Conservation (phyloP, 1,140 invertebrate genomes). For the Aphaenogaster rudis region DNA sequence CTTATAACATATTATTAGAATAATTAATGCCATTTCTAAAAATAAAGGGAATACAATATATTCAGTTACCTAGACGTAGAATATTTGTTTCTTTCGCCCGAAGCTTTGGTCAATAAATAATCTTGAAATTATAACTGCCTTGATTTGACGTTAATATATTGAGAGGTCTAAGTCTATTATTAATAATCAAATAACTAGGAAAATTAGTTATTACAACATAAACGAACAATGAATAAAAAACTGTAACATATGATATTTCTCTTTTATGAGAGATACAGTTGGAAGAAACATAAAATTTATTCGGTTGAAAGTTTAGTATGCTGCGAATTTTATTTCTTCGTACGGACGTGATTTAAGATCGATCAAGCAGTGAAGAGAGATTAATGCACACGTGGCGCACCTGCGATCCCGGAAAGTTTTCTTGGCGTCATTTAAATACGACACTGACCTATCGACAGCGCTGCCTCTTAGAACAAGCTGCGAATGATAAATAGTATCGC, state of each 20-base stretch:
- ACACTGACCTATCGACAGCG: constrained; percentile 67
- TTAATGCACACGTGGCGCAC: constrained; percentile 25
- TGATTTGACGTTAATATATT: background rate
- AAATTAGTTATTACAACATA: background rate
- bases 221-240: background rate
- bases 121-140: background rate
- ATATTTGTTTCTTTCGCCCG: background rate
- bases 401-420: constrained; percentile 67
- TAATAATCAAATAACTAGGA: background rate
- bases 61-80: too few species aligned
- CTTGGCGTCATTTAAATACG: constrained; percentile 69
- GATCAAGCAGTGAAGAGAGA: background rate
- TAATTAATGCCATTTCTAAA: background rate
- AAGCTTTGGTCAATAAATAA: background rate
- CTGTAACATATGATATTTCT: background rate
- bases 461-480: constrained; percentile 55
- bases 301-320: background rate
- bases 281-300: background rate
- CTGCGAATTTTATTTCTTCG: constrained; percentile 5
- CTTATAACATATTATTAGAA: background rate
- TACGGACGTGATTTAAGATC: background rate
- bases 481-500: constrained; percentile 63
- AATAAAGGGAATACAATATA: background rate
- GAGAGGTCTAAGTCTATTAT: background rate
- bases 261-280: background rate